These are phyloP conservation scores for Pollenia griseotomentosa DNA, from an alignment of 2,888 invertebrate genomes.

Conservation along the genomic window DNA sequence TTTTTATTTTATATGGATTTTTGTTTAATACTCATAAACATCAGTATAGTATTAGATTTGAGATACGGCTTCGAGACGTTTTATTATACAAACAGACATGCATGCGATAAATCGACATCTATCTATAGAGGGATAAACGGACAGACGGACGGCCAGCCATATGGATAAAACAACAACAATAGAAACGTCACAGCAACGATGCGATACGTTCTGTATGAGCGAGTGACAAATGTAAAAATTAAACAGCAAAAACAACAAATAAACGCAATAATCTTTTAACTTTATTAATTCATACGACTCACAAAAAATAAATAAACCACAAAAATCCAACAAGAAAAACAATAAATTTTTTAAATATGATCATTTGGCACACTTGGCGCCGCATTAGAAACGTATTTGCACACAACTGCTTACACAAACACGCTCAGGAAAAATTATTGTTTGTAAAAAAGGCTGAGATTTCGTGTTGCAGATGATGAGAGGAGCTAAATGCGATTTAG, in stretches of 20 bases:
- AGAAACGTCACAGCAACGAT: constrained; percentile 14
- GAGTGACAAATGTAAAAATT: constrained; percentile 55
- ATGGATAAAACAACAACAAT: not conserved
- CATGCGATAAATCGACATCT: not conserved
- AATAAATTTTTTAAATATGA: constrained; percentile 45
- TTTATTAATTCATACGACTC: not conserved
- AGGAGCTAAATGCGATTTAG: not conserved
- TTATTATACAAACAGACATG: constrained; percentile 22
- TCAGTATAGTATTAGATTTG: constrained; percentile 35
- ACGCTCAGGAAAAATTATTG: constrained; percentile 6
- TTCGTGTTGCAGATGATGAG: not conserved
- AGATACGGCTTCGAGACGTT: constrained; percentile 46
- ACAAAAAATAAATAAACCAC: constrained; percentile 26
- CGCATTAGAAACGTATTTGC: constrained; percentile 65
- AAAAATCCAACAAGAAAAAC: constrained; percentile 47
- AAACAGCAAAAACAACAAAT: constrained; percentile 32
- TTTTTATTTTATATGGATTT: constrained; percentile 27
- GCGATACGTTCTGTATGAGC: constrained; percentile 37
- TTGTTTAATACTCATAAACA: constrained; percentile 54
- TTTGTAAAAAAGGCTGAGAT: constrained; percentile 21
- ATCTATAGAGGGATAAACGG: not conserved
- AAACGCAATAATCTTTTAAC: constrained; percentile 30
- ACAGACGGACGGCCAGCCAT: not conserved
- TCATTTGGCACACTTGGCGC: constrained; percentile 75
- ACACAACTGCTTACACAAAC: not conserved